Percentiles rank a stretch among this genome's conserved stretches.
Evolutionary conservation across 2,797 vertebrate species (phyloP).

Genomic region (Serranus cabrilla): DNA sequence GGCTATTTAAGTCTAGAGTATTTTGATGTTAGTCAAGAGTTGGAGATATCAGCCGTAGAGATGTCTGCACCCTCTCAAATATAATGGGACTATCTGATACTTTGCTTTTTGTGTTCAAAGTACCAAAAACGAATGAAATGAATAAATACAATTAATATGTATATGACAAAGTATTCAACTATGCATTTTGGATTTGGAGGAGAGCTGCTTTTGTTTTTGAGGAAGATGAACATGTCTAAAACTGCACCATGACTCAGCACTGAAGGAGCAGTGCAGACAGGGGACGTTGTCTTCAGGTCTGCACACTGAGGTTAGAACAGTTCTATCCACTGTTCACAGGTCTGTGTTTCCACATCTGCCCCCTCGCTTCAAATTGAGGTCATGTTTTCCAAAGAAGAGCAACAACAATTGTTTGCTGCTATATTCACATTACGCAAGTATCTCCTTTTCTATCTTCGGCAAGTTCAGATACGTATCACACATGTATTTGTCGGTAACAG

Average conservation of each 20-base stretch:
- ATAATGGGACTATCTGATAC: too few relatives aligned
- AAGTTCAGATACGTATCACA: neutral
- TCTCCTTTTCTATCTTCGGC: neutral
- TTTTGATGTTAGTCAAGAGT: too few relatives aligned
- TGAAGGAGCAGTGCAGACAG: neutral
- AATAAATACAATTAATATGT: too few relatives aligned
- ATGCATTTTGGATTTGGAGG: too few relatives aligned
- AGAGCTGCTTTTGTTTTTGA: too few relatives aligned
- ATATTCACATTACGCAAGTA: neutral
- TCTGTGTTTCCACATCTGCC: neutral
- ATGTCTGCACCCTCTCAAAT: too few relatives aligned
- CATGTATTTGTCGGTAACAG: neutral
- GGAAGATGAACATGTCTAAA: neutral
- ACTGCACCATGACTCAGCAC: slow-evolving; percentile 4
- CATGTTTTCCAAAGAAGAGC: neutral
- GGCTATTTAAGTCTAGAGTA: too few relatives aligned
- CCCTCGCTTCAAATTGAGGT: neutral
- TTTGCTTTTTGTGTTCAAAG: too few relatives aligned
- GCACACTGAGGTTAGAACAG: neutral
- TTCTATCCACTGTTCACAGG: slow-evolving; percentile 9
- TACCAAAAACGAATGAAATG: too few relatives aligned
- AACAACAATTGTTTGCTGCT: neutral
- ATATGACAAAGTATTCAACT: too few relatives aligned
- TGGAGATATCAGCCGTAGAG: too few relatives aligned
- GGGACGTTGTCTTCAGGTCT: neutral